Conservation (phyloP, 2,797 vertebrate genomes). For the Hydrocynus forskahlii region DNA sequence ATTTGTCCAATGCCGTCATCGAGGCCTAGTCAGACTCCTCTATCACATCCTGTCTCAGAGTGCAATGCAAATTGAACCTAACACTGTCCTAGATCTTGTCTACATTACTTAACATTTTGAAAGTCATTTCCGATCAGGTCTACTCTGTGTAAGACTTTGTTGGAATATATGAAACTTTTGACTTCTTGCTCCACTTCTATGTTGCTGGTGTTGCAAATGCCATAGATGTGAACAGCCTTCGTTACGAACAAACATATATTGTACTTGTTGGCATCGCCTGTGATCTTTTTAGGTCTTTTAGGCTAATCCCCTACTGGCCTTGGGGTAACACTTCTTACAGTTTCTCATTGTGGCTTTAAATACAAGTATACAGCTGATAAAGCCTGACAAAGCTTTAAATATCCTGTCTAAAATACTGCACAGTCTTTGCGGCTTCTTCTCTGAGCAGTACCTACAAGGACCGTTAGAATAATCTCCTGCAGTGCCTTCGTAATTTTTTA, state of each 20-base stretch:
- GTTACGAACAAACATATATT: neutral
- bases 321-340: neutral
- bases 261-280: neutral
- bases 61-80: too few relatives aligned
- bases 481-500: slow-evolving; percentile 21
- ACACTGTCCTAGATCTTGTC: too few relatives aligned
- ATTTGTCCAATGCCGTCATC: too few relatives aligned
- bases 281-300: neutral
- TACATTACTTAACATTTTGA: too few relatives aligned
- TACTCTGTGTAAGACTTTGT: too few relatives aligned
- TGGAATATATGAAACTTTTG: neutral
- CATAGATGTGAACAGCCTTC: too few relatives aligned
- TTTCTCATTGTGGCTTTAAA: neutral
- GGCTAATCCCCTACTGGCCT: slow-evolving; percentile 1
- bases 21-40: too few relatives aligned
- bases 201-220: too few relatives aligned
- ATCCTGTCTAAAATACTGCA: slow-evolving; percentile 4
- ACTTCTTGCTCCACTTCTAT: neutral
- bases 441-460: neutral
- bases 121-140: too few relatives aligned
- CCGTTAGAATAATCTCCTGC: slow-evolving; percentile 31
- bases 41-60: too few relatives aligned
- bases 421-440: slow-evolving; percentile 18
- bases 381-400: slow-evolving; percentile 19
- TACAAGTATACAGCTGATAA: slow-evolving; percentile 8